These are phyloP conservation scores for Clusia tigrina DNA, from an alignment of 2,888 invertebrate genomes.

Conservation along the genomic window DNA sequence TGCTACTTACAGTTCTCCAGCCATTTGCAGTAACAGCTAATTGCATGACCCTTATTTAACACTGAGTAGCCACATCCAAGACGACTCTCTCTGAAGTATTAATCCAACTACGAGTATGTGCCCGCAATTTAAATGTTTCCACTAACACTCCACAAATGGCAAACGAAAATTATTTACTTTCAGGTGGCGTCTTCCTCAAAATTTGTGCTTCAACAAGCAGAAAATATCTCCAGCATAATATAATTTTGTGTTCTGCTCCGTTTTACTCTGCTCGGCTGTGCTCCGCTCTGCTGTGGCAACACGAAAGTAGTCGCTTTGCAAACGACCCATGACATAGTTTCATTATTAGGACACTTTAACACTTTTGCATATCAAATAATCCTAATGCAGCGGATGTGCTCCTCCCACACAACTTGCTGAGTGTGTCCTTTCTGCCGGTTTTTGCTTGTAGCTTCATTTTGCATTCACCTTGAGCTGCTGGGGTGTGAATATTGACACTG, in stretches of 20 bases:
- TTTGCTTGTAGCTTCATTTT: conserved; percentile 18
- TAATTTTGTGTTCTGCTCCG: neutral
- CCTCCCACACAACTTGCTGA: too few relatives aligned
- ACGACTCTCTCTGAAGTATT: too few relatives aligned
- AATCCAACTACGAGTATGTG: too few relatives aligned
- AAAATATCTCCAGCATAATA: conserved; percentile 7
- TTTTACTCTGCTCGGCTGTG: conserved; percentile 4
- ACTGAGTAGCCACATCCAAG: too few relatives aligned
- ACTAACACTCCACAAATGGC: too few relatives aligned
- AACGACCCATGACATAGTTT: conserved; percentile 11
- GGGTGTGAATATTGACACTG: conserved; percentile 22
- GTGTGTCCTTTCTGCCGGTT: neutral
- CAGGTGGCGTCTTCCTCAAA: neutral
- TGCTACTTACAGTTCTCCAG: too few relatives aligned
- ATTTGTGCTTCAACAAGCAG: conserved; percentile 14
- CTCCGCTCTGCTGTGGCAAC: too few relatives aligned
- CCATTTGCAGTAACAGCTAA: too few relatives aligned
- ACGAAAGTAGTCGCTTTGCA: neutral
- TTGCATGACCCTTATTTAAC: too few relatives aligned
- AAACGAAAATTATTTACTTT: neutral
- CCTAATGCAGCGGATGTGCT: neutral
- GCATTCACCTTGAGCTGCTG: conserved; percentile 21
- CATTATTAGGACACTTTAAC: conserved; percentile 23
- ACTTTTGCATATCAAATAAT: conserved; percentile 22
- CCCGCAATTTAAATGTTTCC: too few relatives aligned